Base-by-base conservation (phyloP, 2,888 invertebrate species). In the Synergus japonicus region DNA sequence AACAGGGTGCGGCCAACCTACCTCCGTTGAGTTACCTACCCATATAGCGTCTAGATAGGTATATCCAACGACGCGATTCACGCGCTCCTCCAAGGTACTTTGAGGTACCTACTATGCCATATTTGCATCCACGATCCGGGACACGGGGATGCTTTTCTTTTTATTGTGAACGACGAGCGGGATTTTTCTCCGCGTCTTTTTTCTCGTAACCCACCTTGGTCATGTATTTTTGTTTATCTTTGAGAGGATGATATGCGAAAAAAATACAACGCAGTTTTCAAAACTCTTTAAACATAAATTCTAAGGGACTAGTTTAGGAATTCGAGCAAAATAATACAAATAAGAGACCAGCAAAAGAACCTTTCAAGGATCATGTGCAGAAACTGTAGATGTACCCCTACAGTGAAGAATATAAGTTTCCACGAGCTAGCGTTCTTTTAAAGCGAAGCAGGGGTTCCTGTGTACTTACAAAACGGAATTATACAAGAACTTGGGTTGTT, bases 31-130 rank as follows among this genome's bases (percentile, higher is more conserved):
- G 86, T 90, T 90, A 89, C 89, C 89, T 90, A 89, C 89, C 89
- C 89, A 88, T 90, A 90, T 89, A 88, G 89, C 84, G 90, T 88
- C 90, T 88, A 89, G 87, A 86, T 88, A 82, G 86, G 83, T 86
- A 88, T 85, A 87, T 85, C 84, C 88, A 85, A 73, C 73, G 84
- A 86, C 86, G 87, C 85, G 87, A 84, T 84, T 83, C 82, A 78
- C 83, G 84, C 84, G 80, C 83, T 78, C 83, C 81, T 82, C 58
- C 7, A 10, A 18, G 22, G 22, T 60, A 60, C 60, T 10, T 12
- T 2, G 86, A 85, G 87, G 87, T 44, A 44, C 66, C 86, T 87
- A 87, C 84, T 87, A 88, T 88, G 87, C 89, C 87, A 89, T 87
- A 89, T 89, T 89, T 88, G 88, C 88, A 89, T 89, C 88, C 86